Evolutionary conservation across 2,888 invertebrate species (phyloP).

Genomic region (Pseudococcus viburni): DNA sequence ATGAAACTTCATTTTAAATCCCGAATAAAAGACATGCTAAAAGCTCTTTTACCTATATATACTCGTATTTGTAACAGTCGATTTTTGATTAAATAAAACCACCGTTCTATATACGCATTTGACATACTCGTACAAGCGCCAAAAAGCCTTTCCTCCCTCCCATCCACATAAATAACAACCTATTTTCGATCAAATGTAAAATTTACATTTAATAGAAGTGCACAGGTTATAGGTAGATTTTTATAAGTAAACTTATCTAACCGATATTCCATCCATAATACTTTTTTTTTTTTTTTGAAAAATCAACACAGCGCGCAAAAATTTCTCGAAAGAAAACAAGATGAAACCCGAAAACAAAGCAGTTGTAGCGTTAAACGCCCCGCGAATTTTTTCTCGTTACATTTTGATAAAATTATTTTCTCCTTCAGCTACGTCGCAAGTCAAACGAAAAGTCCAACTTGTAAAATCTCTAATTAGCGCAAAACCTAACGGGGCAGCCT

Average conservation of each 20-base stretch:
- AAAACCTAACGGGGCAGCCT: conserved; percentile 26
- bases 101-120: background rate
- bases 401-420: conserved; percentile 16
- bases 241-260: background rate
- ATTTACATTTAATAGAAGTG: background rate
- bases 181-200: background rate
- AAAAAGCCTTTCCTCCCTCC: background rate
- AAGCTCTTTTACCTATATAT: conserved; percentile 19
- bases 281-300: background rate
- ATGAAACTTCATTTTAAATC: conserved; percentile 54
- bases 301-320: background rate
- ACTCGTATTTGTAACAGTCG: conserved; percentile 8
- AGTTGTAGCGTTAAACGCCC: background rate
- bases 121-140: background rate
- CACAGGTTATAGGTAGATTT: background rate
- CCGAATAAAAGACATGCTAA: conserved; percentile 35
- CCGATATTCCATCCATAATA: background rate
- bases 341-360: background rate
- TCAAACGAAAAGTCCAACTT: conserved; percentile 36
- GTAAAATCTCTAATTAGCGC: conserved; percentile 33
- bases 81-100: conserved; percentile 35
- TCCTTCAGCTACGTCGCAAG: background rate
- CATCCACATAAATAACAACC: background rate
- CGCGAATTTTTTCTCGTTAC: background rate
- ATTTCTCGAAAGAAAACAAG: background rate